phyloP scores from a whole-genome alignment of 2,797 vertebrate genomes.

The Phalloptychus januarius region DNA sequence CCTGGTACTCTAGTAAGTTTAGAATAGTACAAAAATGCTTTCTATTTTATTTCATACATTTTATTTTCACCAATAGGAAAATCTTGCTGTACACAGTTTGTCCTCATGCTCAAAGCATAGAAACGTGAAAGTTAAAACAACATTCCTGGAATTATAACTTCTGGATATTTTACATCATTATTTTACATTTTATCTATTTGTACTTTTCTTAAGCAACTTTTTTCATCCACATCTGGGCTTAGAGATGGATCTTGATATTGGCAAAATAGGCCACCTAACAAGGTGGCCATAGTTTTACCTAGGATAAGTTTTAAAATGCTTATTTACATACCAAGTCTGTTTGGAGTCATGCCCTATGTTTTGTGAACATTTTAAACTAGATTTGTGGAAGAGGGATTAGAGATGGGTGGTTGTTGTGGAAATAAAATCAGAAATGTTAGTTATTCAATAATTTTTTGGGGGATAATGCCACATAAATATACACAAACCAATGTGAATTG shows the following conservation, averaged over 20 bases:
- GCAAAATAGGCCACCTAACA: background rate
- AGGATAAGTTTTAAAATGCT: background rate
- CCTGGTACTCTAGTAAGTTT: conserved; percentile 88
- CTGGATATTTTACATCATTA: background rate
- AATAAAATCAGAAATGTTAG: too few species aligned
- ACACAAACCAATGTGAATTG: background rate
- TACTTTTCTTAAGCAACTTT: background rate
- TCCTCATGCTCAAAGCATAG: background rate
- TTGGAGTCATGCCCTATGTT: background rate
- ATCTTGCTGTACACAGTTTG: background rate
- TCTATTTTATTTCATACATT: background rate
- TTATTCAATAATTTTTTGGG: too few species aligned
- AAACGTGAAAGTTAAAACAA: background rate
- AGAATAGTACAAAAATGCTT: background rate
- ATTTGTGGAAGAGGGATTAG: background rate
- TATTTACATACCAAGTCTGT: background rate
- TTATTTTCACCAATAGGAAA: background rate
- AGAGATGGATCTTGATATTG: background rate
- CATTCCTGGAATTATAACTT: too few species aligned
- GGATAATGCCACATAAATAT: background rate
- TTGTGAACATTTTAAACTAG: background rate
- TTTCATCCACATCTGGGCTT: background rate
- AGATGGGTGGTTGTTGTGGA: background rate
- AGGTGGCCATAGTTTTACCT: background rate
- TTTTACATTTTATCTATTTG: background rate